phyloP scores from a whole-genome alignment of 2,888 invertebrate species.

The Tetragonula carbonaria region DNA sequence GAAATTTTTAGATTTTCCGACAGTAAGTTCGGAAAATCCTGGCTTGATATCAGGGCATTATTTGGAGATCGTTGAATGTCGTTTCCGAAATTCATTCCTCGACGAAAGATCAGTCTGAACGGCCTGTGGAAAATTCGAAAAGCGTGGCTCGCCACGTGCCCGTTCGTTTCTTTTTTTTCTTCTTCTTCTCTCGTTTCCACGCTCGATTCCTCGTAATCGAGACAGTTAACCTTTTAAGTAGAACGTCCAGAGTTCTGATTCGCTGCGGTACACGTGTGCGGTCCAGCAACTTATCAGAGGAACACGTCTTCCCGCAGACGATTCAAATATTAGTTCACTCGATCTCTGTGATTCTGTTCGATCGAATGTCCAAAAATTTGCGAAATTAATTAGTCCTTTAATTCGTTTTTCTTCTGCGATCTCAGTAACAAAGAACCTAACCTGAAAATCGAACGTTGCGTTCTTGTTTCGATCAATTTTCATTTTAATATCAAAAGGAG shows the following conservation, averaged over 20 bases:
- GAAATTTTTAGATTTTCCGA: too few species aligned
- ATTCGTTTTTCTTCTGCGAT: background rate
- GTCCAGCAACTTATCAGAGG: background rate
- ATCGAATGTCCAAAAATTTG: too few species aligned
- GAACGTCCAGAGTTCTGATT: conserved; percentile 25
- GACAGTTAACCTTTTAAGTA: conserved; percentile 53
- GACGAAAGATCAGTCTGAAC: background rate
- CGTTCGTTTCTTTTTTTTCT: too few species aligned
- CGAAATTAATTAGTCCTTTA: too few species aligned
- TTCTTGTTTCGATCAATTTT: background rate
- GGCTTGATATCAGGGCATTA: too few species aligned
- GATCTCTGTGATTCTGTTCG: too few species aligned
- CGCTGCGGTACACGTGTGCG: conserved; percentile 7
- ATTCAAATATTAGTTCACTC: too few species aligned
- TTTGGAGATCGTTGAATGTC: too few species aligned
- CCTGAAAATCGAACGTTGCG: too few species aligned
- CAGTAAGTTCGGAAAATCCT: too few species aligned
- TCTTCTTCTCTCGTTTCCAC: conserved; percentile 16
- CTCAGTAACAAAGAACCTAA: too few species aligned
- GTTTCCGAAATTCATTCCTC: background rate
- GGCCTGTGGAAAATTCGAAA: background rate
- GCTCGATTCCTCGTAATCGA: conserved; percentile 28
- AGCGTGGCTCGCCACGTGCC: conserved; percentile 19
- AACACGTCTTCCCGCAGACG: background rate
- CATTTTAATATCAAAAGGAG: background rate